Percentiles rank a stretch among this genome's conserved stretches.
These are phyloP conservation scores for Solea solea DNA, from an alignment of 2,113 vertebrate species.

Conservation along the genomic window DNA sequence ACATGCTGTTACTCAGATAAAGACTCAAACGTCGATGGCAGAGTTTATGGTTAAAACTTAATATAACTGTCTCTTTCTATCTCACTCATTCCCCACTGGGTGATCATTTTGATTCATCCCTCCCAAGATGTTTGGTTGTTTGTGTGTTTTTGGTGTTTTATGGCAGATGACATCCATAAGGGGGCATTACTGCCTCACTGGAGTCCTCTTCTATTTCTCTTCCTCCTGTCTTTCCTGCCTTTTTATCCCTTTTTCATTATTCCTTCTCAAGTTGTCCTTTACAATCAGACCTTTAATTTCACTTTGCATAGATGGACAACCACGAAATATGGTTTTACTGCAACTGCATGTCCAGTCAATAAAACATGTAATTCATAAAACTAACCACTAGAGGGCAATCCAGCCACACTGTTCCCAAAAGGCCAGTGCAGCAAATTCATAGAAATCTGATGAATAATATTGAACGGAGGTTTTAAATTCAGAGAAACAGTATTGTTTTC, in stretches of 20 bases:
- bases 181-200: no score
- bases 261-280: not conserved
- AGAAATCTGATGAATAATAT: conserved; percentile 10
- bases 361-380: not conserved
- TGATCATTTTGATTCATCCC: not conserved
- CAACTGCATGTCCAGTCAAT: not conserved
- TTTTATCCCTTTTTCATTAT: no score
- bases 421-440: not conserved
- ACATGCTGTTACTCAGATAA: conserved; percentile 68
- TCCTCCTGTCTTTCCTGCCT: no score
- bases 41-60: no score
- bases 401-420: conserved; percentile 6
- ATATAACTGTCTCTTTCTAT: not conserved
- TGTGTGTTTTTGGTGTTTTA: no score
- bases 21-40: no score
- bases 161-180: no score
- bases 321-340: not conserved
- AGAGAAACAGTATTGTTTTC: not conserved
- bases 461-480: not conserved
- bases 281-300: not conserved
- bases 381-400: conserved; percentile 54
- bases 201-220: no score
- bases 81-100: not conserved
- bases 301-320: not conserved
- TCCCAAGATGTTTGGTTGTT: not conserved